phyloP scores from a whole-genome alignment of 2,113 vertebrate species.

The Lampris megalopsis region DNA sequence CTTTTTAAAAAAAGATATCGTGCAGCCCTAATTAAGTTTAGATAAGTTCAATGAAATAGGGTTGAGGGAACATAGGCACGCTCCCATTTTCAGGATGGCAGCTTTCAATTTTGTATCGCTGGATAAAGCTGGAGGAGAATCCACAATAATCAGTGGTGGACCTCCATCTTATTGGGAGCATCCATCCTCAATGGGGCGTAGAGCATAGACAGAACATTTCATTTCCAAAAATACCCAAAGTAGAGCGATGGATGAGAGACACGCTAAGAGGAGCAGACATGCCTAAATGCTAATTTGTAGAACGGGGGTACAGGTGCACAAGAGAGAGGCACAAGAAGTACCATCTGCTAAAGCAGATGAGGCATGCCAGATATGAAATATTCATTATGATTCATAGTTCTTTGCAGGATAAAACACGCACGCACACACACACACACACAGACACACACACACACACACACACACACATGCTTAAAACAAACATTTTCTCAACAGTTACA shows the following conservation, averaged over 20 bases:
- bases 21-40: no score
- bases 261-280: slow-evolving; percentile 15
- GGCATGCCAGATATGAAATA: slow-evolving; percentile 67
- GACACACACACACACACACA: slow-evolving; percentile 7
- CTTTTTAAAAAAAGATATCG: no score
- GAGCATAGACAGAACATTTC: background rate
- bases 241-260: background rate
- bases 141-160: background rate
- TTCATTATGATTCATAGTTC: slow-evolving; percentile 67
- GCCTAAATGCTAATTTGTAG: slow-evolving; percentile 52
- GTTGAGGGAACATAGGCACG: no score
- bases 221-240: background rate
- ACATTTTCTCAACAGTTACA: no score
- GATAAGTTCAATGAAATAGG: no score
- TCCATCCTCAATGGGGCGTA: background rate
- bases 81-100: no score
- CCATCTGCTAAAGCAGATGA: slow-evolving; percentile 71
- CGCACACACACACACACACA: slow-evolving; percentile 11
- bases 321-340: slow-evolving; percentile 53
- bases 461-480: background rate
- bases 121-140: background rate
- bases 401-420: slow-evolving; percentile 15
- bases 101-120: background rate
- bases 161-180: background rate
- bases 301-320: slow-evolving; percentile 65